Conservation (phyloP, 2,888 invertebrate genomes). For the Allophyes oxyacanthae region DNA sequence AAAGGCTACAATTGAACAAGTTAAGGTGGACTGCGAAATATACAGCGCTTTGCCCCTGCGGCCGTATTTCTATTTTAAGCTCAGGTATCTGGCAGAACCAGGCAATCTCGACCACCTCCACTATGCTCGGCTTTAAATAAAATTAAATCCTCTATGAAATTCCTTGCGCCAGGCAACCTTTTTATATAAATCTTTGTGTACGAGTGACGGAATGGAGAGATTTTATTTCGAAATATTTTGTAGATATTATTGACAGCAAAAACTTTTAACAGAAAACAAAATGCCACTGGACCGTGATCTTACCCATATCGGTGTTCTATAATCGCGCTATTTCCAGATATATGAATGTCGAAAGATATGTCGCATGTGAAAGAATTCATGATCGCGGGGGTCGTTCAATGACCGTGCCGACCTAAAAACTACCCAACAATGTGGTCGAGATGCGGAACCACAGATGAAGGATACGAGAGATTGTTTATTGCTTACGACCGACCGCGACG, state of each 20-base stretch:
- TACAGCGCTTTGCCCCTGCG: constrained; percentile 66
- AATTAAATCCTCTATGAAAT: constrained; percentile 74
- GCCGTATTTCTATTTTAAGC: constrained; percentile 75
- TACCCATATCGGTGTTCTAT: constrained; percentile 45
- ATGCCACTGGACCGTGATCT: constrained; percentile 49
- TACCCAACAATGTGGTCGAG: constrained; percentile 71
- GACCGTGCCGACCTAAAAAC: constrained; percentile 69
- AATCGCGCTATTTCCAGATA: constrained; percentile 52
- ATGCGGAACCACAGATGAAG: constrained; percentile 73
- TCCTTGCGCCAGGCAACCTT: constrained; percentile 62
- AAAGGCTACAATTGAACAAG: constrained; percentile 53
- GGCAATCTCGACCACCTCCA: constrained; percentile 62
- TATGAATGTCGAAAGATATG: constrained; percentile 67
- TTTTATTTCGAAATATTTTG: constrained; percentile 52
- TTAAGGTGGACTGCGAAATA: constrained; percentile 66
- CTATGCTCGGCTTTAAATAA: constrained; percentile 66
- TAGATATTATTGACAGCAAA: constrained; percentile 33
- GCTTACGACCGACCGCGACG: constrained; percentile 51
- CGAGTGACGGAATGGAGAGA: constrained; percentile 45
- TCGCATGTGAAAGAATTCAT: constrained; percentile 68
- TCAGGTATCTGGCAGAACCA: constrained; percentile 70
- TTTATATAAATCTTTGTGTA: constrained; percentile 58
- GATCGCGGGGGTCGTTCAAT: constrained; percentile 65
- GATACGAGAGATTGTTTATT: constrained; percentile 73
- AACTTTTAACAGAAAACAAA: constrained; percentile 27